Evolutionary conservation across 2,888 invertebrate species (phyloP).

Genomic region (Dysmachus trigonus): DNA sequence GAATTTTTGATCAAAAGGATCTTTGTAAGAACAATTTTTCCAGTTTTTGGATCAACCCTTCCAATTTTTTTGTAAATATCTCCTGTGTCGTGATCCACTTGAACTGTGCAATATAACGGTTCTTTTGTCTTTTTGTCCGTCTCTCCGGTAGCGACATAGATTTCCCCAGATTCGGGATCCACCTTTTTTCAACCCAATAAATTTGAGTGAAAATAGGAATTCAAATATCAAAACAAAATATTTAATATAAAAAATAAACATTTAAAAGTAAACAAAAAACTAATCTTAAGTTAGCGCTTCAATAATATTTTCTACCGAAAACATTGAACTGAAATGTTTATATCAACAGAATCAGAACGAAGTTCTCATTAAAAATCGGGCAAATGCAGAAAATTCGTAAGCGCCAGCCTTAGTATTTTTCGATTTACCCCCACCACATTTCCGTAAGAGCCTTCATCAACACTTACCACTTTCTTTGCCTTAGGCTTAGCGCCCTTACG

Average conservation of each 20-base stretch:
- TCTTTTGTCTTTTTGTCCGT: constrained; percentile 70
- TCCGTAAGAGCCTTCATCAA: no score
- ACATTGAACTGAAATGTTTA: no score
- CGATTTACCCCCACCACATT: no score
- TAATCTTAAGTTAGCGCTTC: no score
- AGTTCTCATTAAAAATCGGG: no score
- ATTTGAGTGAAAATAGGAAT: not conserved
- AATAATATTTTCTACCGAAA: no score
- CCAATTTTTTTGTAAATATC: constrained; percentile 80
- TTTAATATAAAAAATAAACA: not conserved
- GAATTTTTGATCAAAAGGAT: constrained; percentile 75
- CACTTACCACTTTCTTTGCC: not conserved
- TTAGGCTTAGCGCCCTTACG: not conserved
- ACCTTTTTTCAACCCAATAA: constrained; percentile 60
- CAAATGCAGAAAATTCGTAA: no score
- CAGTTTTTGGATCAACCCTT: constrained; percentile 76
- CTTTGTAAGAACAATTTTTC: constrained; percentile 73
- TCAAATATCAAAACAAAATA: not conserved
- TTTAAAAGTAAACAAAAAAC: no score
- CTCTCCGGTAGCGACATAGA: constrained; percentile 76
- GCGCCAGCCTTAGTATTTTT: no score
- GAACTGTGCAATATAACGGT: constrained; percentile 75
- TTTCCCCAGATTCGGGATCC: constrained; percentile 75
- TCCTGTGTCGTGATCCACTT: constrained; percentile 76
- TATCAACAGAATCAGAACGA: no score